A percentile compares a stretch with the other conserved stretches of the same genome.
phyloP scores from a whole-genome alignment of 2,113 vertebrate genomes.

The Myrmecophaga tridactyla region DNA sequence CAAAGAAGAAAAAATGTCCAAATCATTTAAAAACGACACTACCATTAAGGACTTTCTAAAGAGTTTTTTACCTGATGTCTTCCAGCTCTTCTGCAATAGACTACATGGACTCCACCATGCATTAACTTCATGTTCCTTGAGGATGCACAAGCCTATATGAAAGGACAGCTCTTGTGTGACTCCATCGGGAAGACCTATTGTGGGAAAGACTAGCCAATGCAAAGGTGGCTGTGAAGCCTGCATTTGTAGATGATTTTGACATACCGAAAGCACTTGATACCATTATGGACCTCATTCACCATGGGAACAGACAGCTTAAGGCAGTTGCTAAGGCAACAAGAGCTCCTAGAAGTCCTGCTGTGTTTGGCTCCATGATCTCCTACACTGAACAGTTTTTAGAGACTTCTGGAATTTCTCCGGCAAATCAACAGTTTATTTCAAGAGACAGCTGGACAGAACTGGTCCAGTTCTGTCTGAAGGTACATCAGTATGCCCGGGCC shows the following conservation, averaged over 20 bases:
- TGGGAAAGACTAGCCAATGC: conserved; percentile 91
- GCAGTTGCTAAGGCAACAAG: conserved; percentile 87
- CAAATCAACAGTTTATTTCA: conserved; percentile 79
- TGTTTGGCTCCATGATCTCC: conserved; percentile 89
- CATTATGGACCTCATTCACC: conserved; percentile 90
- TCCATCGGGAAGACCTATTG: conserved; percentile 86
- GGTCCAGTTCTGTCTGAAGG: conserved; percentile 87
- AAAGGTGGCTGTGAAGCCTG: conserved; percentile 82
- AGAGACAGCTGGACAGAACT: conserved; percentile 79
- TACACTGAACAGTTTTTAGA: conserved; percentile 89
- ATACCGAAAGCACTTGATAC: conserved; percentile 89
- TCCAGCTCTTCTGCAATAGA: conserved; percentile 83
- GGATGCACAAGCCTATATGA: conserved; percentile 89
- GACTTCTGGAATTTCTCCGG: conserved; percentile 88
- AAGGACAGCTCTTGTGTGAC: conserved; percentile 88
- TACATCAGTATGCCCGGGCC: conserved; percentile 88
- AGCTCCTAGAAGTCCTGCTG: conserved; percentile 86
- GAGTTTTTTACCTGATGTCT: too few relatives aligned
- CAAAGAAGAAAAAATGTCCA: too few relatives aligned
- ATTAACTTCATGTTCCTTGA: conserved; percentile 83
- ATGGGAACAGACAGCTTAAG: conserved; percentile 94
- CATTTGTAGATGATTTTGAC: conserved; percentile 94
- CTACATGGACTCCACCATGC: conserved; percentile 89
- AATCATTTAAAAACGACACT: too few relatives aligned
- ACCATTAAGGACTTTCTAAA: too few relatives aligned